phyloP scores from a whole-genome alignment of 2,888 invertebrate species.

The Trisateles emortualis region DNA sequence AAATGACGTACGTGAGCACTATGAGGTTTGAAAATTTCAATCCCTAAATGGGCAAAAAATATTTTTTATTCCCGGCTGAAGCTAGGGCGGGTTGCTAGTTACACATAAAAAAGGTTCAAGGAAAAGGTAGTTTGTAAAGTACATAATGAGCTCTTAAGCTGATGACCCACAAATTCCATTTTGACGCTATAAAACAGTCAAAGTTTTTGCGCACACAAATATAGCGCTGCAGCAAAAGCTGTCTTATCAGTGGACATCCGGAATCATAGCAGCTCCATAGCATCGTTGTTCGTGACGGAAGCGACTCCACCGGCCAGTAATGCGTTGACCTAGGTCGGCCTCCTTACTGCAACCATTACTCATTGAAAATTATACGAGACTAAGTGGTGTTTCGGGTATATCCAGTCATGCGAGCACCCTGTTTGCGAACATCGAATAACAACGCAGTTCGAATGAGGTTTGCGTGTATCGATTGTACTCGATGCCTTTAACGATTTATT shows the following conservation, averaged over 20 bases:
- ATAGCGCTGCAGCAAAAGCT: constrained; percentile 26
- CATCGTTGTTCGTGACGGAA: constrained; percentile 60
- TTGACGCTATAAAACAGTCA: constrained; percentile 35
- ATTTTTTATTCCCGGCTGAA: no score
- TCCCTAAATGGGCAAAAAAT: no score
- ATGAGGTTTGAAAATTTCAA: no score
- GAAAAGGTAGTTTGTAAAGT: neutral
- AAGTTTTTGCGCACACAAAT: constrained; percentile 33
- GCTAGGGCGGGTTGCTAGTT: no score
- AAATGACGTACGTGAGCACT: no score
- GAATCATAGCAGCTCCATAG: constrained; percentile 54
- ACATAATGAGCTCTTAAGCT: neutral
- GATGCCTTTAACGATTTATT: constrained; percentile 59
- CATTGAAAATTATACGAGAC: constrained; percentile 83
- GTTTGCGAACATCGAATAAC: constrained; percentile 52
- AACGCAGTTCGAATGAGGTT: constrained; percentile 52
- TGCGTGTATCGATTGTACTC: constrained; percentile 58
- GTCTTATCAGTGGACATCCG: constrained; percentile 40
- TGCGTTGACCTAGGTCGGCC: constrained; percentile 80
- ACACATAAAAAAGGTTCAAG: no score
- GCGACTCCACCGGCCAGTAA: constrained; percentile 66
- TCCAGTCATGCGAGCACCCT: constrained; percentile 66
- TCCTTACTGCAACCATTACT: constrained; percentile 73
- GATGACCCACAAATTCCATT: constrained; percentile 25
- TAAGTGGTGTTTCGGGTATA: constrained; percentile 83